Conservation (phyloP, 2,888 invertebrate species). For the Steinernema scapterisci region DNA sequence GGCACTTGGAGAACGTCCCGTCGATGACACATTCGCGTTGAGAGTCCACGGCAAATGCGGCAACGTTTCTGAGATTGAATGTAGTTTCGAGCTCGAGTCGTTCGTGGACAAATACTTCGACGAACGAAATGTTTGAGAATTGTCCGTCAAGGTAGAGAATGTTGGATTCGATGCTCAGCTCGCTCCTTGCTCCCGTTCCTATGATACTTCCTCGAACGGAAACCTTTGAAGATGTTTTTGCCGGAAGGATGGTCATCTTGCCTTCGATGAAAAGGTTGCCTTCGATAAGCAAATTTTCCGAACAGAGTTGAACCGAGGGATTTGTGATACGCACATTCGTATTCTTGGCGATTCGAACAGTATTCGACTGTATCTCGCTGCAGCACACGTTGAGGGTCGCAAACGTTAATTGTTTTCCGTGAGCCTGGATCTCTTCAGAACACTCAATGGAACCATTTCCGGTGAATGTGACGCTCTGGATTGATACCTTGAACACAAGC, state of each 20-base stretch:
- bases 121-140: slow-evolving; percentile 48
- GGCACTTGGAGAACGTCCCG: slow-evolving; percentile 4
- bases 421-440: background rate
- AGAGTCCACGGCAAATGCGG: slow-evolving; percentile 1
- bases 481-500: slow-evolving; percentile 44
- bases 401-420: background rate
- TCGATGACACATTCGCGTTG: slow-evolving; percentile 11
- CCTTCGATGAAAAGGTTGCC: slow-evolving; percentile 20
- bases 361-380: background rate
- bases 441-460: slow-evolving; percentile 24
- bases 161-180: slow-evolving; percentile 44
- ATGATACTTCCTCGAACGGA: slow-evolving; percentile 43
- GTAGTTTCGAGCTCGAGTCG: slow-evolving; percentile 38
- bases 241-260: background rate
- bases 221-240: slow-evolving; percentile 1
- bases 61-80: background rate
- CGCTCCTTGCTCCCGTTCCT: slow-evolving; percentile 44
- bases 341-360: background rate
- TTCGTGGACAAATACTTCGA: slow-evolving; percentile 48
- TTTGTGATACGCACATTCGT: slow-evolving; percentile 1
- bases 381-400: background rate
- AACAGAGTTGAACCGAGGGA: background rate
- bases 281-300: background rate
- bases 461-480: slow-evolving; percentile 25
- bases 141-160: slow-evolving; percentile 43